Base-by-base conservation (phyloP, 2,797 vertebrate genomes). In the Crocidura indochinensis region DNA sequence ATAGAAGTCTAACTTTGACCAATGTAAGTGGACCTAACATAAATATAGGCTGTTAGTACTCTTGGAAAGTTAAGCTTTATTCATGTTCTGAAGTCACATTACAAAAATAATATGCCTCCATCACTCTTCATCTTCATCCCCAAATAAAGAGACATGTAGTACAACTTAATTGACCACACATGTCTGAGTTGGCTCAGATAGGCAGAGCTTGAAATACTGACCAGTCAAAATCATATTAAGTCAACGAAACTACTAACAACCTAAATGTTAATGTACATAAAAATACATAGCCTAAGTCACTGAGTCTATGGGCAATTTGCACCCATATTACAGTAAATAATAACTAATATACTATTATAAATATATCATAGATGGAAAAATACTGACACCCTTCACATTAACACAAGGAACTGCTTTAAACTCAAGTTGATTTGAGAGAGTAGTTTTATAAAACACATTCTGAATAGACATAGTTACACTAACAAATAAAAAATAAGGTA, bases 371-470 rank as follows among this genome's bases (percentile, higher is more conserved):
- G 7, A 44, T 71, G 44, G 88, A 92, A 85, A 83, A 46, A 83
- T 62, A 83, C 1, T 47, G 47, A 82, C 4, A 49, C 6, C 6
- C 81, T 80, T n/a, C 31, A 76, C 78, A 82, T 22, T 83, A 31
- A 11, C 8, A 65, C 74, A 77, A 73, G 56, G 3, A 4, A 83
- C 74, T 90, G 20, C 44, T 75, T 92, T 79, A 75, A 69, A 65
- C 10, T 75, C 10, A 67, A 69, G 2, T 47, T 83, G 12, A 8
- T 26, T 83, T 56, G 26, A 80, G 72, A 67, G 47, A 51, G 8
- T 6, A 10, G 49, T 84, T 90, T 93, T 93, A 78, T 69, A 62
- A 78, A 10, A 91, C 65, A 8, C 65, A 73, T 44, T 38, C 49
- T 60, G 60, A 92, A 81, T 60, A 60, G 56, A 60, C 56, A 60